phyloP scores from a whole-genome alignment of 2,113 vertebrate species.

The Todiramphus chloris region DNA sequence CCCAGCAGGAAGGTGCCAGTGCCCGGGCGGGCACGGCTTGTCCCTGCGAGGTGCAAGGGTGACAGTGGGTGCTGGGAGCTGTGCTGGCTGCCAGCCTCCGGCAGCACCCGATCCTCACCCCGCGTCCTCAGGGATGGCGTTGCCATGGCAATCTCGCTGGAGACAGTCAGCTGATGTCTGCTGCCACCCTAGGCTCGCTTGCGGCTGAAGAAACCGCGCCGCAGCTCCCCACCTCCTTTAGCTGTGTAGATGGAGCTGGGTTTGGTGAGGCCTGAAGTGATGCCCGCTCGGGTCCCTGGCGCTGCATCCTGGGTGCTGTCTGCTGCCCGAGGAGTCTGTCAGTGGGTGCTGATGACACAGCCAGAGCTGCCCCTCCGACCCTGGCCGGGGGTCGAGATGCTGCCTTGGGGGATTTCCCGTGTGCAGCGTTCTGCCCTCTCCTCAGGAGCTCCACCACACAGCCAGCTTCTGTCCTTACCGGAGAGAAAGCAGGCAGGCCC shows the following conservation, averaged over 20 bases:
- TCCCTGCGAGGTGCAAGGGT: background rate
- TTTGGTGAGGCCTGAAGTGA: background rate
- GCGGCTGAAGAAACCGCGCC: background rate
- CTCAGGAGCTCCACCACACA: background rate
- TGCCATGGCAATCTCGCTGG: constrained; percentile 87
- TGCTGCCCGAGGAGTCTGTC: background rate
- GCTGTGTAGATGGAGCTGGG: background rate
- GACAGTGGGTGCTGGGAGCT: background rate
- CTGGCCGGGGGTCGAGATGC: background rate
- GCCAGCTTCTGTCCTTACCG: background rate
- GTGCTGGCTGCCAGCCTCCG: constrained; percentile 18
- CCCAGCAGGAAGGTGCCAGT: background rate
- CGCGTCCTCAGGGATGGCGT: constrained; percentile 84
- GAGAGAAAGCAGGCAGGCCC: background rate
- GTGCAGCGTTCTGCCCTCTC: background rate
- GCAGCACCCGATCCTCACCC: constrained; percentile 71
- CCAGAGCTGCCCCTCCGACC: background rate
- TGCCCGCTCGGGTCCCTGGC: background rate
- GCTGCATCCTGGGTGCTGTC: background rate
- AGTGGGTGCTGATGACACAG: background rate
- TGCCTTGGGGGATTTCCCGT: background rate
- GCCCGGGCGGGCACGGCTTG: background rate
- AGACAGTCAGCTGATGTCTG: constrained; percentile 89
- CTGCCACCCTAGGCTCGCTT: constrained; percentile 67
- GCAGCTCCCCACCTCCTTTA: background rate